A percentile compares a stretch with the other conserved stretches of the same genome.
These are phyloP conservation scores for Sipunculus nudus DNA, from an alignment of 2,888 invertebrate species.

Conservation along the genomic window DNA sequence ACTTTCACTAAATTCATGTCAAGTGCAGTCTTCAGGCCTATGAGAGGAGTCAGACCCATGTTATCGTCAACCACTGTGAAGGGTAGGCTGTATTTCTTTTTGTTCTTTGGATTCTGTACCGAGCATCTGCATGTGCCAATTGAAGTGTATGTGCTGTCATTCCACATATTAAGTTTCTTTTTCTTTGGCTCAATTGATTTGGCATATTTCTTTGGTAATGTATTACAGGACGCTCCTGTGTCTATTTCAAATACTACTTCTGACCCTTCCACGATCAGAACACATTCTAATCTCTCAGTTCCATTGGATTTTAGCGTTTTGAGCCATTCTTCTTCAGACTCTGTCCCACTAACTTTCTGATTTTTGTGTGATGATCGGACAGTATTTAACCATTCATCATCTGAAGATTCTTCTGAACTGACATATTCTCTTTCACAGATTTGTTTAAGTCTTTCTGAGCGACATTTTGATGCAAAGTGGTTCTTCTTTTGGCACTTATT, in stretches of 20 bases:
- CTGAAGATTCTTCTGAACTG: too few relatives aligned
- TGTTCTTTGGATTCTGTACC: conserved; percentile 12
- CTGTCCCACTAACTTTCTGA: too few relatives aligned
- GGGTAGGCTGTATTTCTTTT: conserved; percentile 15
- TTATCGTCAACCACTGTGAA: conserved; percentile 19
- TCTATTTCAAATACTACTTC: conserved; percentile 21
- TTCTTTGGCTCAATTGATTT: not conserved
- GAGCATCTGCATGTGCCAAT: not conserved
- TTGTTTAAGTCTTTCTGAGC: not conserved
- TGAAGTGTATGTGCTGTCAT: not conserved
- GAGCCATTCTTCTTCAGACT: too few relatives aligned
- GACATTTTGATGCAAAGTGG: conserved; percentile 3
- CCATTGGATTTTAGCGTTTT: too few relatives aligned
- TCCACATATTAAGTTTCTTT: conserved; percentile 10
- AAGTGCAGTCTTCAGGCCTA: conserved; percentile 5
- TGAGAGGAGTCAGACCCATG: conserved; percentile 15
- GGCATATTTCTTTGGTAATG: conserved; percentile 14
- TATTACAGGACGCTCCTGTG: conserved; percentile 21
- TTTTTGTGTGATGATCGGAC: too few relatives aligned
- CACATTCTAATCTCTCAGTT: too few relatives aligned
- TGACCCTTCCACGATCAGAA: not conserved
- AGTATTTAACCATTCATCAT: too few relatives aligned
- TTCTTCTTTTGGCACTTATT: conserved; percentile 6
- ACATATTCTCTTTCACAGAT: too few relatives aligned
- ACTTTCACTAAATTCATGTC: conserved; percentile 20